These are phyloP conservation scores for Lordiphosa fenestrarum DNA, from an alignment of 2,888 invertebrate species.

Conservation along the genomic window DNA sequence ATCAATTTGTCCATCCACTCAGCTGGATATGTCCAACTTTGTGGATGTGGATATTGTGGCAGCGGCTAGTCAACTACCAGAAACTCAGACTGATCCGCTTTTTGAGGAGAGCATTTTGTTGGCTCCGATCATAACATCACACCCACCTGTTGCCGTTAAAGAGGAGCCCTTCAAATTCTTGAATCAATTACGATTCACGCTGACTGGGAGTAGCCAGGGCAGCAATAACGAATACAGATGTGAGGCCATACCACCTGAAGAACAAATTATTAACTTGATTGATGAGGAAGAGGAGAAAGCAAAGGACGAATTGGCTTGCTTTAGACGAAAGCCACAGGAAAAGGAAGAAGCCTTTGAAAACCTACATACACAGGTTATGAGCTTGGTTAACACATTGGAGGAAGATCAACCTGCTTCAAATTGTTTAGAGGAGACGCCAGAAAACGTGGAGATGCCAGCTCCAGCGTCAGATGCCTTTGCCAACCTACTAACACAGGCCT, in stretches of 20 bases:
- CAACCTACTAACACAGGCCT: background rate
- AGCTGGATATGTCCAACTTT: constrained; percentile 28
- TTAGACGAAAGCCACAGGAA: constrained; percentile 13
- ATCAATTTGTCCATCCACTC: constrained; percentile 31
- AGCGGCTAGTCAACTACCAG: constrained; percentile 19
- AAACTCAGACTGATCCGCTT: constrained; percentile 39
- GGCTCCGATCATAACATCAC: background rate
- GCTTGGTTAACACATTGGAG: background rate
- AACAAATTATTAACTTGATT: constrained; percentile 42
- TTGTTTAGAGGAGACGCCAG: background rate
- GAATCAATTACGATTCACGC: constrained; percentile 36
- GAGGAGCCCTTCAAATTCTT: constrained; percentile 44
- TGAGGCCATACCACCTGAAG: constrained; percentile 31
- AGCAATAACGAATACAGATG: constrained; percentile 24
- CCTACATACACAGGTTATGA: background rate
- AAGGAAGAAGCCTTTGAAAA: background rate
- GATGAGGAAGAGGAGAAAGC: constrained; percentile 9
- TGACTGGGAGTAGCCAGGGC: constrained; percentile 1
- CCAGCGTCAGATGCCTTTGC: no score
- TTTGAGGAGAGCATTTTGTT: background rate
- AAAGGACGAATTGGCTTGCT: constrained; percentile 24
- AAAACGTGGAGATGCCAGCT: no score
- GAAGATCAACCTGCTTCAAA: no score
- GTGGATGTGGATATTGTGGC: constrained; percentile 34
- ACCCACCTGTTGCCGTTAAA: constrained; percentile 1